Evolutionary conservation across 2,888 invertebrate genomes (phyloP).

Genomic region (Drosophila anomalata): DNA sequence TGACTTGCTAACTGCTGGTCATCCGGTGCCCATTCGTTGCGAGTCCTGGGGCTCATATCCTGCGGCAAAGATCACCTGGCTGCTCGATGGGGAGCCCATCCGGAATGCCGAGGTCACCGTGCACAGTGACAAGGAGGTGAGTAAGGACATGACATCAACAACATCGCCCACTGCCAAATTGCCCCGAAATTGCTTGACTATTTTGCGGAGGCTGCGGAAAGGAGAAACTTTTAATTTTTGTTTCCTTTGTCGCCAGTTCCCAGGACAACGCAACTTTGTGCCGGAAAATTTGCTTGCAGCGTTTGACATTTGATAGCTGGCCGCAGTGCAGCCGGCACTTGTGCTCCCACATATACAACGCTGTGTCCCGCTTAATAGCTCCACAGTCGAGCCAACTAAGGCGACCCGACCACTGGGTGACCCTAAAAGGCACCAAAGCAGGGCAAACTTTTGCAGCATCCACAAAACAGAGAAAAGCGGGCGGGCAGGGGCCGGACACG

Average conservation of each 20-base stretch:
- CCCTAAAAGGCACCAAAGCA: slow-evolving; percentile 54
- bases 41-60: slow-evolving; percentile 93
- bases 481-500: slow-evolving; percentile 49
- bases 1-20: slow-evolving; percentile 89
- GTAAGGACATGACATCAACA: slow-evolving; percentile 17
- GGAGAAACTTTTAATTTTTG: slow-evolving; percentile 33
- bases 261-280: slow-evolving; percentile 49
- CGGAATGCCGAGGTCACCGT: slow-evolving; percentile 87
- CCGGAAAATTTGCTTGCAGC: slow-evolving; percentile 41
- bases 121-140: slow-evolving; percentile 84
- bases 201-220: slow-evolving; percentile 14
- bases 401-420: slow-evolving; percentile 60
- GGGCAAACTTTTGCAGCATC: slow-evolving; percentile 57
- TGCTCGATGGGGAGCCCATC: slow-evolving; percentile 89
- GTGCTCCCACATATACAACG: slow-evolving; percentile 6
- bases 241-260: slow-evolving; percentile 27
- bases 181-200: slow-evolving; percentile 11
- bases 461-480: slow-evolving; percentile 9
- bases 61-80: slow-evolving; percentile 92
- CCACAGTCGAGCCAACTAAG: slow-evolving; percentile 12
- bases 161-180: slow-evolving; percentile 10
- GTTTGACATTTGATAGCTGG: slow-evolving; percentile 73
- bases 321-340: slow-evolving; percentile 37
- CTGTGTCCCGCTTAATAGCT: slow-evolving; percentile 29
- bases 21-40: slow-evolving; percentile 90